Base-by-base conservation (phyloP, 2,888 invertebrate species). In the Drosophila merina region DNA sequence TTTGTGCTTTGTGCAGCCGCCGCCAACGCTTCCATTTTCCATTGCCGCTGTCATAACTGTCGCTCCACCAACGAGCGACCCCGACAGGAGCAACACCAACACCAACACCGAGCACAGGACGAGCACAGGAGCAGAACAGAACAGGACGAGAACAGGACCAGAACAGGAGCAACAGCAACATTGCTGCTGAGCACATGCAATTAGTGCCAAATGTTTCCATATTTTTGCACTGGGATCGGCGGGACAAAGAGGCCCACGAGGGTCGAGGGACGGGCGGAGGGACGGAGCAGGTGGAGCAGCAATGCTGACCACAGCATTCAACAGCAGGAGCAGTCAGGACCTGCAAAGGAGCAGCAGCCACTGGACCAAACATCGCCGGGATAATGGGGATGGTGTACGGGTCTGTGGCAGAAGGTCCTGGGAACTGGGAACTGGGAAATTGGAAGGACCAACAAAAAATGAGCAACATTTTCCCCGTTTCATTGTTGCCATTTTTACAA, bases 171-270 rank as follows among this genome's bases (percentile, higher is more conserved):
- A 40, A 20, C 60, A 62, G 62, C 60, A 62, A 62, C 57, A 56
- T 54, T 72, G 69, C 74, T 75, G 66, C 70, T 79, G 78, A 85
- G 87, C 85, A 84, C 74, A 86, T 85, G 89, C 89, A 89, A 89
- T 89, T 89, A 89, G 89, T 89, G 89, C 88, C 89, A 89, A 89
- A 90, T 90, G 89, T 89, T 89, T 90, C 89, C 89, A 89, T 89
- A 89, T 89, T 88, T 88, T 84, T 86, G 75, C 75, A 74, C 76
- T 69, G 66, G 70, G 69, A 52, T 69, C 59, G 42, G 68, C 48
- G 47, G 25, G 57, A 72, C 64, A 56, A 72, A 31, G 54, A 54
- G 30, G 57, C 25, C 33, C 42, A 31, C 31, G 8, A 8, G 40
- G 25, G 55, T 4, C 2, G 30, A 0, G 57, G 40, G 36, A 33